Conservation (phyloP, 64 coral and sea anemone genomes). For the Dendronephthya gigantea region DNA sequence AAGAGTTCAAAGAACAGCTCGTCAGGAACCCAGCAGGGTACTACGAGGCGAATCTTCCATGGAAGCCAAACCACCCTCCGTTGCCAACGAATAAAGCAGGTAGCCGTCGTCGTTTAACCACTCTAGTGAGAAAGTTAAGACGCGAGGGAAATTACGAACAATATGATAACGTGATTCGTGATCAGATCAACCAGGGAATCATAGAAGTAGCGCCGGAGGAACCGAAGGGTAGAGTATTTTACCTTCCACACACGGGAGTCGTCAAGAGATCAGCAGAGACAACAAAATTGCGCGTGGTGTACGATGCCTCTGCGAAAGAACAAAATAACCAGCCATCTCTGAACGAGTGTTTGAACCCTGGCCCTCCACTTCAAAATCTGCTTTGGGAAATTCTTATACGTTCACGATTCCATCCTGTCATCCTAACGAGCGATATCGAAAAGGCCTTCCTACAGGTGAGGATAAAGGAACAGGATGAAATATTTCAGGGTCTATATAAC, state of each 20-base stretch:
- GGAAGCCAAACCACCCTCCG: not conserved
- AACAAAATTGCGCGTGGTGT: not conserved
- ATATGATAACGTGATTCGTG: conserved; percentile 18
- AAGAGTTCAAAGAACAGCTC: conserved; percentile 12
- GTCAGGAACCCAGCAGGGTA: not conserved
- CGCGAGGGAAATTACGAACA: not conserved
- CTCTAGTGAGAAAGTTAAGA: not conserved
- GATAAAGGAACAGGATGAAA: not conserved
- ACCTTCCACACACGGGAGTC: not conserved
- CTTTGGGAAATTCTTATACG: too few relatives aligned
- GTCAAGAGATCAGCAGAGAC: not conserved
- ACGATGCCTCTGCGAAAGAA: conserved; percentile 25
- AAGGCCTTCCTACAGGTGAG: not conserved
- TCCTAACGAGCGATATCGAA: not conserved
- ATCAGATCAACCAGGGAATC: not conserved
- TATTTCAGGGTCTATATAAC: too few relatives aligned
- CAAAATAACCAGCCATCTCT: conserved; percentile 11
- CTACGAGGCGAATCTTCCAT: conserved; percentile 1
- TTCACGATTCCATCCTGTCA: too few relatives aligned
- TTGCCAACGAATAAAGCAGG: not conserved
- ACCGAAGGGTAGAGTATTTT: not conserved
- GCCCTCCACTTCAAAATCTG: conserved; percentile 17
- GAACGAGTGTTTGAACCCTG: conserved; percentile 40
- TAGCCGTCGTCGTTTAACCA: not conserved
- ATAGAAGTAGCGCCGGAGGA: not conserved